Evolutionary conservation across 1,140 invertebrate species (phyloP).

Genomic region (Drosophila lini): DNA sequence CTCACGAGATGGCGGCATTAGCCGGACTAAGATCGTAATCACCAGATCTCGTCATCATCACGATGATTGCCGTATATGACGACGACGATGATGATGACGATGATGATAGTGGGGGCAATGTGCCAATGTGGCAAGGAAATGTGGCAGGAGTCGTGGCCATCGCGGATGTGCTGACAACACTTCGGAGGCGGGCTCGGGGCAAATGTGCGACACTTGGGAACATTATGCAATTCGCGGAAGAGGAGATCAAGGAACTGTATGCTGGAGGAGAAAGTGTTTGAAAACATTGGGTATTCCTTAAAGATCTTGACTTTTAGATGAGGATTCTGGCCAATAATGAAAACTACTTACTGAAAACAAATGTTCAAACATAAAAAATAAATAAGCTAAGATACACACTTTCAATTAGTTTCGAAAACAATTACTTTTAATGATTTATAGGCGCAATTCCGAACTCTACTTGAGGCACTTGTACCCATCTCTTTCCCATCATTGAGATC

Average conservation of each 20-base stretch:
- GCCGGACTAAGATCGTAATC: constrained; percentile 29
- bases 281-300: background rate
- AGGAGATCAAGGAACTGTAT: background rate
- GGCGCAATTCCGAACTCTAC: background rate
- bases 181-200: constrained; percentile 14
- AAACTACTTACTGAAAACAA: background rate
- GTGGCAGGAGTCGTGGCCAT: constrained; percentile 12
- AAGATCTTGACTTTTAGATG: background rate
- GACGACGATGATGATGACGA: constrained; percentile 9
- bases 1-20: constrained; percentile 52
- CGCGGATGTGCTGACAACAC: constrained; percentile 30
- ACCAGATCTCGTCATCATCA: constrained; percentile 39
- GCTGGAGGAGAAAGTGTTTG: background rate
- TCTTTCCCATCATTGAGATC: background rate
- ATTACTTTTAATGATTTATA: constrained; percentile 1
- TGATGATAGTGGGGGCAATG: constrained; percentile 16
- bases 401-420: background rate
- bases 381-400: background rate
- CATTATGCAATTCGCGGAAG: constrained; percentile 21
- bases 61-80: constrained; percentile 16
- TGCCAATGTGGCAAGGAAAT: constrained; percentile 26
- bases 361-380: background rate
- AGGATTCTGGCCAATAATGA: too few species aligned
- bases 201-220: constrained; percentile 35
- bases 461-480: background rate